Base-by-base conservation (phyloP, 2,888 invertebrate species). In the Clistopyga incitator region DNA sequence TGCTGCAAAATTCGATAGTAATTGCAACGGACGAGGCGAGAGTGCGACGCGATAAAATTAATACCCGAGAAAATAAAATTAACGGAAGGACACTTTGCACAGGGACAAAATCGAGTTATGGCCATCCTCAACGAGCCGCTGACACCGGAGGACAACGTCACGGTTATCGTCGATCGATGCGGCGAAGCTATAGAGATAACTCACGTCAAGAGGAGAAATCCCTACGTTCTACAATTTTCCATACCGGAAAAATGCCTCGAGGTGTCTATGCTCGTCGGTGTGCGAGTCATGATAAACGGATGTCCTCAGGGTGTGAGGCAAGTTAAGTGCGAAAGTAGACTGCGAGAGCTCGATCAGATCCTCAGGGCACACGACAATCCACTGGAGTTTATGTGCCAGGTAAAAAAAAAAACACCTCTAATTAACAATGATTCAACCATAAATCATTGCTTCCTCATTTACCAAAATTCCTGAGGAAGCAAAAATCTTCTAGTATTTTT, bases 321-420 rank as follows among this genome's bases (percentile, higher is more conserved):
- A 89, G 96, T 98, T 87, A 98, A 98, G 92, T 98, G 98, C 93
- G 98, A 98, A 93, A 97, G 97, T 90, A 95, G 97, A 77, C 94
- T 98, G 74, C 94, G 97, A 45, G 98, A 98, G 91, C 94, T 98
- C 76, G 97, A 97, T 91, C 97, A 97, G 89, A 94, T 98, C 88
- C 94, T 98, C 76, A 94, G 97, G 50, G 95, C 96, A 6, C 95
- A 96, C 78, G 97, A 97, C 88, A 97, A 97, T 90, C 98, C 98
- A 0, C 94, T 98, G 72, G 97, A 97, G 92, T 97, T 98, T 89
- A 97, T 98, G 96, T 97, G 98, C 89, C 97, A 97, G 95, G 97
- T 96, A 65, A 79, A 54, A 4, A 23, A 25, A 50, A 4, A 23
- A 25, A 50, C 4, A 29, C 50, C 1, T 29, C 15, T 0, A 15